Evolutionary conservation across 2,797 vertebrate genomes (phyloP).

Genomic region (Sardinella longiceps): DNA sequence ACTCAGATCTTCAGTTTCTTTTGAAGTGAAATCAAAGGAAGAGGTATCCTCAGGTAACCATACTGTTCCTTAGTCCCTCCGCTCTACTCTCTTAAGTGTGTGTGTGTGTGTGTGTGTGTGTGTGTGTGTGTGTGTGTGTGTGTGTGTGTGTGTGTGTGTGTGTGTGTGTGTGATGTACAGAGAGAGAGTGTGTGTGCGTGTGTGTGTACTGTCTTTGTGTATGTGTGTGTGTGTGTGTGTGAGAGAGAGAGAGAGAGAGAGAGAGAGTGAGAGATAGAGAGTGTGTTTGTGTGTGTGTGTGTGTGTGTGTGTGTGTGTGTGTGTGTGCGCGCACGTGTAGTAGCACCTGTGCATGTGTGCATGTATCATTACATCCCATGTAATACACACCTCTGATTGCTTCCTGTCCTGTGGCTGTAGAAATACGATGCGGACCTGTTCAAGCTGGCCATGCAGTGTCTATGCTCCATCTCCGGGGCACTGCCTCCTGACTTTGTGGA

Average conservation of each 20-base stretch:
- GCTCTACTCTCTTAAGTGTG: not conserved
- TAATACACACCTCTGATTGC: not conserved
- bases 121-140: not conserved
- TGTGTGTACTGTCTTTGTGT: not conserved
- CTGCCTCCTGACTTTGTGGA: constrained; percentile 96
- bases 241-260: too few relatives aligned
- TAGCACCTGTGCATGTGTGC: not conserved
- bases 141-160: not conserved
- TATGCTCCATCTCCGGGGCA: constrained; percentile 93
- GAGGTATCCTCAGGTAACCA: not conserved
- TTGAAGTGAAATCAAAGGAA: not conserved
- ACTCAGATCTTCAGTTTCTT: not conserved
- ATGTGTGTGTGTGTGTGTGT: not conserved
- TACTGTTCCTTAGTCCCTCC: not conserved
- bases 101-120: not conserved
- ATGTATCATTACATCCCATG: too few relatives aligned
- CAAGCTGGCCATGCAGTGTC: constrained; percentile 90
- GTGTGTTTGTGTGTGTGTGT: not conserved
- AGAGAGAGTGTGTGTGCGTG: too few relatives aligned
- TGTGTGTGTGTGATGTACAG: not conserved
- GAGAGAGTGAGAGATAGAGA: too few relatives aligned
- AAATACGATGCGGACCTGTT: constrained; percentile 96
- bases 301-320: not conserved
- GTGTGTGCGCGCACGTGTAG: not conserved
- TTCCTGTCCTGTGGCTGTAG: constrained; percentile 67